These are phyloP conservation scores for Biston stratarius DNA, from an alignment of 2,888 invertebrate genomes.

Conservation along the genomic window DNA sequence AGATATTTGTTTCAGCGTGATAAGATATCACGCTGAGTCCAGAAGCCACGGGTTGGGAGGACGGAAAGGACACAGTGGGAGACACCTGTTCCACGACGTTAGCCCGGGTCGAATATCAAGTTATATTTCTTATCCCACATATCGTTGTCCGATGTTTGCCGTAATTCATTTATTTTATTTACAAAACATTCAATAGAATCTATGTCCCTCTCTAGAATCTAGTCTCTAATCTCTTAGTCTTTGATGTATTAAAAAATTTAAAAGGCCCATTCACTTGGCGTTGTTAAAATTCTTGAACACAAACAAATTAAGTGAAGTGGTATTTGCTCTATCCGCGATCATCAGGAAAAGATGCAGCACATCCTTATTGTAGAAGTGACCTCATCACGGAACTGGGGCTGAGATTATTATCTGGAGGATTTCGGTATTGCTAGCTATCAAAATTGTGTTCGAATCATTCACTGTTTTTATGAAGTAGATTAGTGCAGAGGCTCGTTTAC, in stretches of 20 bases:
- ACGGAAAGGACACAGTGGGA: too few species aligned
- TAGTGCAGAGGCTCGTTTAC: background rate
- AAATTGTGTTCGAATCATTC: constrained; percentile 50
- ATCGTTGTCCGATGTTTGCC: too few species aligned
- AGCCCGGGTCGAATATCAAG: too few species aligned
- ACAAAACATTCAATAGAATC: background rate
- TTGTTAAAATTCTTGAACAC: constrained; percentile 27
- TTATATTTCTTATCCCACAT: too few species aligned
- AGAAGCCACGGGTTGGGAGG: too few species aligned
- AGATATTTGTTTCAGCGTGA: too few species aligned
- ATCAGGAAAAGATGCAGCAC: constrained; percentile 51
- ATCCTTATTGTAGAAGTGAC: constrained; percentile 68
- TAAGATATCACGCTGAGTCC: too few species aligned
- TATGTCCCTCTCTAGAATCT: background rate
- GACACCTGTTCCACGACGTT: too few species aligned
- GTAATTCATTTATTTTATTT: too few species aligned
- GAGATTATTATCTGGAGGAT: constrained; percentile 68
- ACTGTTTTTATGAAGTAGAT: background rate
- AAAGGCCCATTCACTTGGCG: constrained; percentile 17
- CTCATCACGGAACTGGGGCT: constrained; percentile 69
- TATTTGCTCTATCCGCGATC: constrained; percentile 47
- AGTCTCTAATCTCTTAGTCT: background rate
- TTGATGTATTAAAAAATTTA: constrained; percentile 2
- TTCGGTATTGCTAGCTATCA: constrained; percentile 55
- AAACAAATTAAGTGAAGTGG: constrained; percentile 38